These are phyloP conservation scores for Lepidochrysops patricia DNA, from an alignment of 2,888 invertebrate species.

Conservation along the genomic window DNA sequence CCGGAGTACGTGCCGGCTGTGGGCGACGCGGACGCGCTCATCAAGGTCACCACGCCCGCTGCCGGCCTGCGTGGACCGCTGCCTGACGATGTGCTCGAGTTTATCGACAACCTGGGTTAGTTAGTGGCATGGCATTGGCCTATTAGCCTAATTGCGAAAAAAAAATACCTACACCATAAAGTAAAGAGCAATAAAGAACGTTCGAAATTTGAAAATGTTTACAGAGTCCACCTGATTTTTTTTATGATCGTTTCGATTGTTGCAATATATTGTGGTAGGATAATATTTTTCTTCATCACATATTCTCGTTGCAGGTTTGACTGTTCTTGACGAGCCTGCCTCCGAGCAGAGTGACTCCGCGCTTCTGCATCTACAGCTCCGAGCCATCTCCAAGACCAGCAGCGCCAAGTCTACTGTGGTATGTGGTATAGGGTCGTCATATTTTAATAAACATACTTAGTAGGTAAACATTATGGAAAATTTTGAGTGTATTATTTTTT, in stretches of 20 bases:
- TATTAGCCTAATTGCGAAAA: too few species aligned
- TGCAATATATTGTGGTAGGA: too few species aligned
- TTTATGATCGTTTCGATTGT: too few species aligned
- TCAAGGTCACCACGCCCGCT: constrained; percentile 94
- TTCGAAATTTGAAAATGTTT: too few species aligned
- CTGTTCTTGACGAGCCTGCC: constrained; percentile 95
- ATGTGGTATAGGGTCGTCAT: too few species aligned
- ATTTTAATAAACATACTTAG: too few species aligned
- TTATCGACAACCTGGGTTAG: constrained; percentile 70
- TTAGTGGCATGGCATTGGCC: too few species aligned
- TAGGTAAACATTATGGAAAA: too few species aligned
- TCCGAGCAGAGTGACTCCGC: constrained; percentile 96
- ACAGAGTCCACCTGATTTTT: too few species aligned
- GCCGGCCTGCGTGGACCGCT: constrained; percentile 45
- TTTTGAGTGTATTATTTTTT: constrained; percentile 22
- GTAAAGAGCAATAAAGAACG: too few species aligned
- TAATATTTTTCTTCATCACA: too few species aligned
- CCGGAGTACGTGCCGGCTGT: constrained; percentile 98
- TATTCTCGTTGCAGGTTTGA: constrained; percentile 76
- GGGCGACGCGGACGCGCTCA: constrained; percentile 98
- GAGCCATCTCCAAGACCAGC: constrained; percentile 77
- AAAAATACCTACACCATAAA: too few species aligned
- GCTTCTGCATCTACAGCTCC: constrained; percentile 91
- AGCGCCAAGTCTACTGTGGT: constrained; percentile 61
- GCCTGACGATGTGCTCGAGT: constrained; percentile 61